Evolutionary conservation across 2,888 invertebrate genomes (phyloP).

Genomic region (Plebejus anna): DNA sequence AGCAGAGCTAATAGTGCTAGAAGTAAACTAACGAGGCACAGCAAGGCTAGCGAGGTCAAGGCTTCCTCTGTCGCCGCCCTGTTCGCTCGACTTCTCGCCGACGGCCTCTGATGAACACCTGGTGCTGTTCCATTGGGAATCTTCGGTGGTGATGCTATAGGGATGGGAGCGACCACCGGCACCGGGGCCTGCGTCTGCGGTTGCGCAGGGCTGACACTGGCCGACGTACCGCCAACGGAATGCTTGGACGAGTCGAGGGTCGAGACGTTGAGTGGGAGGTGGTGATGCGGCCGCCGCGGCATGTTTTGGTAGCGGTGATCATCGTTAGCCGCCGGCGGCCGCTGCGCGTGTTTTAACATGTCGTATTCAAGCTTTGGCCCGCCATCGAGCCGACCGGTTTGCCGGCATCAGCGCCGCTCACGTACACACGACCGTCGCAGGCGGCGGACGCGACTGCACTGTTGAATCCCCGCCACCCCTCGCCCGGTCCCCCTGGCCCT

Average conservation of each 20-base stretch:
- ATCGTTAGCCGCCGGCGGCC: conserved; percentile 77
- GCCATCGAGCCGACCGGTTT: conserved; percentile 71
- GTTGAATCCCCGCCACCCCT: conserved; percentile 31
- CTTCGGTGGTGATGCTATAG: conserved; percentile 67
- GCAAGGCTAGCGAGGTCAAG: conserved; percentile 89
- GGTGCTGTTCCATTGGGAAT: conserved; percentile 79
- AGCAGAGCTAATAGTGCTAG: conserved; percentile 90
- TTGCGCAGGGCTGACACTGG: conserved; percentile 78
- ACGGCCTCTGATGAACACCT: conserved; percentile 59
- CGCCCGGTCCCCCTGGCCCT: background rate
- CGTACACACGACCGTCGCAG: conserved; percentile 49
- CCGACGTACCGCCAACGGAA: conserved; percentile 79
- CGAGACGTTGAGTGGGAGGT: conserved; percentile 84
- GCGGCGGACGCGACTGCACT: conserved; percentile 60
- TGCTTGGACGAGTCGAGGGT: conserved; percentile 84
- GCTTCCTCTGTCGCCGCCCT: conserved; percentile 83
- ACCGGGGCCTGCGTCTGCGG: conserved; percentile 50
- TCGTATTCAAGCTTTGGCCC: conserved; percentile 63
- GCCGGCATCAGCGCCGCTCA: conserved; percentile 61
- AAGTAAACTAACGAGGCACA: conserved; percentile 91
- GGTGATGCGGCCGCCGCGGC: conserved; percentile 80
- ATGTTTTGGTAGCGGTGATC: conserved; percentile 79
- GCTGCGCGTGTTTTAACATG: conserved; percentile 88
- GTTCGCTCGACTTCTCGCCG: conserved; percentile 58
- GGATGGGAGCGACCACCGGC: conserved; percentile 54